A percentile compares a stretch with the other conserved stretches of the same genome.
Evolutionary conservation across 2,113 vertebrate species (phyloP).

Genomic region (Xiphorhynchus elegans): DNA sequence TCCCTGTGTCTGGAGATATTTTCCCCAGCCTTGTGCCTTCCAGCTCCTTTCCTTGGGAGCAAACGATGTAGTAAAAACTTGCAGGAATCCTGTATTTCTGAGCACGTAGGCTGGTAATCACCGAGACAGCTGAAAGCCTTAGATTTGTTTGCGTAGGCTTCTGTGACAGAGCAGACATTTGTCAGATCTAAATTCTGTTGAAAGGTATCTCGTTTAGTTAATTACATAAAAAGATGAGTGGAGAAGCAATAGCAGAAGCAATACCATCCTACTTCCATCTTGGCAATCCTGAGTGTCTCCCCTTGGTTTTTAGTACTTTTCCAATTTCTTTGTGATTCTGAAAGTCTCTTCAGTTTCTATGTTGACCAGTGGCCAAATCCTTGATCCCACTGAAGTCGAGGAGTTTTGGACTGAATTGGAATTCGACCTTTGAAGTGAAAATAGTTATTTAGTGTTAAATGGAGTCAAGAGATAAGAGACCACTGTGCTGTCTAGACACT

Average conservation of each 20-base stretch:
- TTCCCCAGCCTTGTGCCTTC: slow-evolving; percentile 11
- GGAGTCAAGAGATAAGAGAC: neutral
- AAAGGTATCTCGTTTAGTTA: neutral
- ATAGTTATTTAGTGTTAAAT: neutral
- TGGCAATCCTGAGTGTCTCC: neutral
- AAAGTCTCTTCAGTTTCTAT: neutral
- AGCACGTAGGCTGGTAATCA: neutral
- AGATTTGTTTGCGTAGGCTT: neutral
- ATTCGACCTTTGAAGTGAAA: neutral
- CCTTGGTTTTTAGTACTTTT: neutral
- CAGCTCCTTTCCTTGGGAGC: neutral
- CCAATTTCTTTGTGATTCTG: neutral
- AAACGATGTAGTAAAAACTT: neutral
- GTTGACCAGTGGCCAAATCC: neutral
- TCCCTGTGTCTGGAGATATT: slow-evolving; percentile 27
- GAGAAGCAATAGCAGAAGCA: neutral
- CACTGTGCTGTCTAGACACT: neutral
- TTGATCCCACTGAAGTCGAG: neutral
- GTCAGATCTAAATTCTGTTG: neutral
- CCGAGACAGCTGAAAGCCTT: slow-evolving; percentile 27
- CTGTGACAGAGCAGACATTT: neutral
- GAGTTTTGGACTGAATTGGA: neutral
- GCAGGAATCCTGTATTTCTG: neutral
- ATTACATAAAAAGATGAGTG: neutral
- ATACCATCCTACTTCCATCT: neutral